A percentile compares a stretch with the other conserved stretches of the same genome.
Conservation (phyloP, 2,797 vertebrate species). For the Labroides dimidiatus region DNA sequence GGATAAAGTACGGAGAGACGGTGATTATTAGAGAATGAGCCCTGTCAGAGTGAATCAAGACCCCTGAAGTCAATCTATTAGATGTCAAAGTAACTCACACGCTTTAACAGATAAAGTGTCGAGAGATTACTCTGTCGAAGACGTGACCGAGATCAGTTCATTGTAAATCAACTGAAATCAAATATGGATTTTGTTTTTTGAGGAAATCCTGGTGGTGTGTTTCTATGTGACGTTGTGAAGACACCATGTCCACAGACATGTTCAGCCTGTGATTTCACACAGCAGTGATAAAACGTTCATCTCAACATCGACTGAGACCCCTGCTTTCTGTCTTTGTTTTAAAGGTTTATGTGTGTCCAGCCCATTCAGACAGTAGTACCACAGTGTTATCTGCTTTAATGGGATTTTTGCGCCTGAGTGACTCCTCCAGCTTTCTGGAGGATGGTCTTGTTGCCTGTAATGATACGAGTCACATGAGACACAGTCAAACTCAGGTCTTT, state of each 20-base stretch:
- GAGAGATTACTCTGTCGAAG: not conserved
- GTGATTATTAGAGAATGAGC: constrained; percentile 18
- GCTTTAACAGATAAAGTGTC: not conserved
- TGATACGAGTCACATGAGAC: constrained; percentile 8
- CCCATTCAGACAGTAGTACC: too few relatives aligned
- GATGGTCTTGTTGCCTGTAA: too few relatives aligned
- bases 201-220: not conserved
- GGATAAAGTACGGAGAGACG: constrained; percentile 8
- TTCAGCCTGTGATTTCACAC: too few relatives aligned
- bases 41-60: constrained; percentile 14
- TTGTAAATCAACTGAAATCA: not conserved
- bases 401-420: too few relatives aligned
- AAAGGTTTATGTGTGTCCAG: too few relatives aligned
- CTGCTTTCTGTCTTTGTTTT: too few relatives aligned
- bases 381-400: too few relatives aligned
- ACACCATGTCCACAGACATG: too few relatives aligned
- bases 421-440: too few relatives aligned
- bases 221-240: too few relatives aligned
- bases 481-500: constrained; percentile 16
- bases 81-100: not conserved
- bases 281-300: too few relatives aligned
- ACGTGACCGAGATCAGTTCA: not conserved
- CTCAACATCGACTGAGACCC: too few relatives aligned
- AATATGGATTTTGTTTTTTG: not conserved
- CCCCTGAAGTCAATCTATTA: constrained; percentile 5